Evolutionary conservation across 1,140 invertebrate genomes (phyloP).

Genomic region (Drosophila navojoa): DNA sequence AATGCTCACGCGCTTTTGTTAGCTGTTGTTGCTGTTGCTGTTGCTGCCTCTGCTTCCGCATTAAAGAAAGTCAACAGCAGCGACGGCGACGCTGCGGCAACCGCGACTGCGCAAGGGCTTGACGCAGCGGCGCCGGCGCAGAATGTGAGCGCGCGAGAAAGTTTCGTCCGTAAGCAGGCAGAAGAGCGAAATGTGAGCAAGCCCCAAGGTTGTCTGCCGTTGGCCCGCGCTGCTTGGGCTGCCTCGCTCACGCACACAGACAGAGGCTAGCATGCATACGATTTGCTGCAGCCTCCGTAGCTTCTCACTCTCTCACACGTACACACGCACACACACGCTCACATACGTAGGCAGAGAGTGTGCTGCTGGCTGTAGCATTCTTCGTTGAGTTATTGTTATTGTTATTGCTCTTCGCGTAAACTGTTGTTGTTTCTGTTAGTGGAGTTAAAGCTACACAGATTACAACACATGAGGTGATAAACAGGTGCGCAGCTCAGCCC

Average conservation of each 20-base stretch:
- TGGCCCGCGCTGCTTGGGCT: neutral
- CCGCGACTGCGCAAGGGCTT: conserved; percentile 39
- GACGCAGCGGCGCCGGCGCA: conserved; percentile 27
- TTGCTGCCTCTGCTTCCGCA: conserved; percentile 62
- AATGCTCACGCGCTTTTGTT: conserved; percentile 65
- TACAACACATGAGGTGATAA: conserved; percentile 80
- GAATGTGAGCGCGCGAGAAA: conserved; percentile 67
- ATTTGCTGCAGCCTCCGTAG: conserved; percentile 36
- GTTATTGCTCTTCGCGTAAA: conserved; percentile 22
- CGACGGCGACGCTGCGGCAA: conserved; percentile 25
- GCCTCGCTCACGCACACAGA: conserved; percentile 1
- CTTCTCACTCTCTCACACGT: conserved; percentile 10
- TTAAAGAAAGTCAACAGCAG: conserved; percentile 71
- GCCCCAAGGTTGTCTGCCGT: conserved; percentile 67
- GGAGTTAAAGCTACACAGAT: conserved; percentile 68
- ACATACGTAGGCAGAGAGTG: conserved; percentile 7
- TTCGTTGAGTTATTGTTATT: conserved; percentile 37
- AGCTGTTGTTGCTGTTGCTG: conserved; percentile 21
- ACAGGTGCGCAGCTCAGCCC: conserved; percentile 65
- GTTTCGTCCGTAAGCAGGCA: conserved; percentile 47
- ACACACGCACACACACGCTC: conserved; percentile 14
- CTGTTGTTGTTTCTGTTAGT: conserved; percentile 34
- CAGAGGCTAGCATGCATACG: conserved; percentile 20
- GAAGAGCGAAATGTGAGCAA: conserved; percentile 38
- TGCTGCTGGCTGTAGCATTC: conserved; percentile 22